A percentile compares a stretch with the other conserved stretches of the same genome.
Evolutionary conservation across 2,888 invertebrate genomes (phyloP).

Genomic region (Rhagonycha fulva): DNA sequence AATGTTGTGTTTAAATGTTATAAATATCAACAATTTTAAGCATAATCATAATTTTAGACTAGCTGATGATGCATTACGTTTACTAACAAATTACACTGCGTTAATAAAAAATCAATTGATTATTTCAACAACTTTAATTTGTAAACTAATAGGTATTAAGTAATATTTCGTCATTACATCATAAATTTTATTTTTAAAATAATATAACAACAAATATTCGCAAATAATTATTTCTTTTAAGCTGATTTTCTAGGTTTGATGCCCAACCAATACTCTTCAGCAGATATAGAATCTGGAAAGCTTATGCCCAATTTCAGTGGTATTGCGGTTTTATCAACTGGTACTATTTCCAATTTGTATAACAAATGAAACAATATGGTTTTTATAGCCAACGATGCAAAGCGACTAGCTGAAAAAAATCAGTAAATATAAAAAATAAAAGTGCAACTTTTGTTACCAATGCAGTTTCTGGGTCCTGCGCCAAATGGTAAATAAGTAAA

Average conservation of each 20-base stretch:
- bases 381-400: conserved; percentile 25
- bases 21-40: too few species aligned
- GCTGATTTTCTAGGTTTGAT: conserved; percentile 29
- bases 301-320: conserved; percentile 37
- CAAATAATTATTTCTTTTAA: background rate
- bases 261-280: conserved; percentile 41
- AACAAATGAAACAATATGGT: conserved; percentile 38
- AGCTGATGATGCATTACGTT: too few species aligned
- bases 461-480: conserved; percentile 64
- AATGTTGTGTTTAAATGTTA: too few species aligned
- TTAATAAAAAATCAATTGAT: too few species aligned
- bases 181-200: background rate
- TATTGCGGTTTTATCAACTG: conserved; percentile 38
- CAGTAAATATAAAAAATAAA: background rate
- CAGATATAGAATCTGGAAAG: conserved; percentile 34
- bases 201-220: background rate
- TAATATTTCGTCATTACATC: too few species aligned
- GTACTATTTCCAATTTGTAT: conserved; percentile 38
- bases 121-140: too few species aligned
- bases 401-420: conserved; percentile 35
- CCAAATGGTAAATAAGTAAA: conserved; percentile 51
- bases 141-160: too few species aligned
- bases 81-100: too few species aligned
- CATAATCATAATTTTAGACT: too few species aligned
- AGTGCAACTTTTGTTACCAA: background rate